Percentiles rank a stretch among this genome's conserved stretches.
Conservation (phyloP, 2,888 invertebrate species). For the Frankliniella intonsa region DNA sequence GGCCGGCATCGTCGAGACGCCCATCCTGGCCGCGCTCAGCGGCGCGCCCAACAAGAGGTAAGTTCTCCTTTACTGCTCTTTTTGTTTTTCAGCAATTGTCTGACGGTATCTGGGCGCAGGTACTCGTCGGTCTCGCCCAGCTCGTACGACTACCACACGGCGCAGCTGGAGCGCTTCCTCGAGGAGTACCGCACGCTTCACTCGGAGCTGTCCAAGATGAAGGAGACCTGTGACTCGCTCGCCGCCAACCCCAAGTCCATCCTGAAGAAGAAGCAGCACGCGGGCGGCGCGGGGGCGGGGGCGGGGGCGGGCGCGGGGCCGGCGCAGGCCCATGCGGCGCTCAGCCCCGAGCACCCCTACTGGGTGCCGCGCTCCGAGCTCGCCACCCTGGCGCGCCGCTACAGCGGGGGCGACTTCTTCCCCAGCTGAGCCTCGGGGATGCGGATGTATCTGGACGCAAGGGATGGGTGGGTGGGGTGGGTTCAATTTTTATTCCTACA, state of each 20-base stretch:
- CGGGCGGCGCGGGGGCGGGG: slow-evolving; percentile 29
- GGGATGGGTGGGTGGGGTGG: too few species aligned
- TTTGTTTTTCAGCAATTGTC: too few species aligned
- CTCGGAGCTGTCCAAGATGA: slow-evolving; percentile 74
- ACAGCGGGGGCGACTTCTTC: slow-evolving; percentile 5
- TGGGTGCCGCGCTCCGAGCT: slow-evolving; percentile 32
- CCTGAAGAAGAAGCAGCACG: slow-evolving; percentile 51
- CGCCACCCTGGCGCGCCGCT: not conserved
- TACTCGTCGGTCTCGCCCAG: slow-evolving; percentile 46
- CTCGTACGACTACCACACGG: slow-evolving; percentile 71
- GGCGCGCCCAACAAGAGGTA: slow-evolving; percentile 31
- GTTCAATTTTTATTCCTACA: too few species aligned
- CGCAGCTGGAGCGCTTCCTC: slow-evolving; percentile 71
- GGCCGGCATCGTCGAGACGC: slow-evolving; percentile 50
- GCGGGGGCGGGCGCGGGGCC: slow-evolving; percentile 31
- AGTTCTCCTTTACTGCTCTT: not conserved
- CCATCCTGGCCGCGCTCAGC: slow-evolving; percentile 49
- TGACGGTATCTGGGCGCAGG: not conserved
- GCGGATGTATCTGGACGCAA: too few species aligned
- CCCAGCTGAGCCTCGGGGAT: not conserved
- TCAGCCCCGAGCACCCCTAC: slow-evolving; percentile 33
- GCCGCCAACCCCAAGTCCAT: slow-evolving; percentile 52
- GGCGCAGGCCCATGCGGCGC: slow-evolving; percentile 13
- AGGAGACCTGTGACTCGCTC: slow-evolving; percentile 62
- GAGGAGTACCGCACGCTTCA: slow-evolving; percentile 73